These are phyloP conservation scores for Nomada flava DNA, from an alignment of 2,888 invertebrate genomes.

Conservation along the genomic window DNA sequence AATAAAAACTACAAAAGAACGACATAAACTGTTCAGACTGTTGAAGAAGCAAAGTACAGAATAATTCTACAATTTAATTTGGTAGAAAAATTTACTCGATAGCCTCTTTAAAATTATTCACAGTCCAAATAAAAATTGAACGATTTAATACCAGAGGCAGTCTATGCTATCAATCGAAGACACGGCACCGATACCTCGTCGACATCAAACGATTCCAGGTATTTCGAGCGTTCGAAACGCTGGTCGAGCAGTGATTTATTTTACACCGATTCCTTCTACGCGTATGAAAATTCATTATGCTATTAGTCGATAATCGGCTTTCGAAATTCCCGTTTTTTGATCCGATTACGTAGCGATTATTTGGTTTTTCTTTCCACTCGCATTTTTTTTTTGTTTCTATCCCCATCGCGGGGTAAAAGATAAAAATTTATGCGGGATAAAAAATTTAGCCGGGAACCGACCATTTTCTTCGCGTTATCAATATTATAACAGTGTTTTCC, in stretches of 20 bases:
- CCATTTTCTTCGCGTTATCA: slow-evolving; percentile 58
- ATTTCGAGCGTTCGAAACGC: slow-evolving; percentile 2
- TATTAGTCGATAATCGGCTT: slow-evolving; percentile 62
- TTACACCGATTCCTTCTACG: slow-evolving; percentile 52
- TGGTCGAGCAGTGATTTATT: slow-evolving; percentile 47
- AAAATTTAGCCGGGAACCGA: slow-evolving; percentile 20
- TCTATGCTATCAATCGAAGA: not conserved
- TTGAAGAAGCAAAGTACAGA: no score
- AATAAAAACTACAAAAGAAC: no score
- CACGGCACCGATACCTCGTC: not conserved
- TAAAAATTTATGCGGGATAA: slow-evolving; percentile 44
- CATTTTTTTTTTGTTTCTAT: not conserved
- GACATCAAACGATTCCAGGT: not conserved
- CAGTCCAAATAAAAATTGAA: no score
- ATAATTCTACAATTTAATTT: no score
- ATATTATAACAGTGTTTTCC: slow-evolving; percentile 59
- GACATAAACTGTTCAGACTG: no score
- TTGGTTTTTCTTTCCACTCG: slow-evolving; percentile 18
- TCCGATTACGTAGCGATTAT: slow-evolving; percentile 62
- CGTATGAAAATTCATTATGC: slow-evolving; percentile 61
- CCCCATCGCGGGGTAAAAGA: slow-evolving; percentile 12
- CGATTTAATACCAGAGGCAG: not conserved
- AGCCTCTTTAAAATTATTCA: no score
- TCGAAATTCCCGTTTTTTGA: slow-evolving; percentile 52
- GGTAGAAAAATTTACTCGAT: no score